These are phyloP conservation scores for Clepsis dumicolana DNA, from an alignment of 2,888 invertebrate genomes.

Conservation along the genomic window DNA sequence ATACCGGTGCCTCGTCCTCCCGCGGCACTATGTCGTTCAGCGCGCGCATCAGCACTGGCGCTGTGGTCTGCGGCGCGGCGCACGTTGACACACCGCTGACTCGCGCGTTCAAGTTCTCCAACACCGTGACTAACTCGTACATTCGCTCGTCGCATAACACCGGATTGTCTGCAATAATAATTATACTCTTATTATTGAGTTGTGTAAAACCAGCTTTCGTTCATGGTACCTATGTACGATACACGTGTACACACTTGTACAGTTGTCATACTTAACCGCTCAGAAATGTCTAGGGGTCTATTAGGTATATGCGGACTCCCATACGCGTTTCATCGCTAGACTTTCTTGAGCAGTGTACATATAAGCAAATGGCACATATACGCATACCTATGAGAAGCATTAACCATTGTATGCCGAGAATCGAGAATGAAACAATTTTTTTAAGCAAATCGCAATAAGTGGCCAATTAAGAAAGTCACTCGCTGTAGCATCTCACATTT, in stretches of 20 bases:
- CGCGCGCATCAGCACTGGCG: conserved; percentile 70
- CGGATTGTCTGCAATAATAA: conserved; percentile 89
- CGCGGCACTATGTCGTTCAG: conserved; percentile 71
- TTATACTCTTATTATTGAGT: conserved; percentile 12
- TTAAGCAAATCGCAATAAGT: neutral
- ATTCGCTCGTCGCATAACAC: conserved; percentile 91
- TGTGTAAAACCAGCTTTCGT: neutral
- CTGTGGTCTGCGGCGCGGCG: conserved; percentile 66
- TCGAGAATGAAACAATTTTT: neutral
- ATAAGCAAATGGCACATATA: no score
- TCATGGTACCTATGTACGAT: neutral
- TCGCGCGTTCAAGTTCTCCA: conserved; percentile 91
- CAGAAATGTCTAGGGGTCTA: no score
- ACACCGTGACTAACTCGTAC: conserved; percentile 89
- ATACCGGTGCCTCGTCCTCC: conserved; percentile 62
- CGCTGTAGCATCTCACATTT: neutral
- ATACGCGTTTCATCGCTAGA: no score
- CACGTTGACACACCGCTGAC: conserved; percentile 89
- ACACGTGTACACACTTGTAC: no score
- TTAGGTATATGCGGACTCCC: no score
- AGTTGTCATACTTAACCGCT: no score
- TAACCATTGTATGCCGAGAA: neutral
- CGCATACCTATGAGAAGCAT: no score
- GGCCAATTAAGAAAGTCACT: neutral
- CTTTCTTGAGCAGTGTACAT: no score